Evolutionary conservation across 2,888 invertebrate species (phyloP), one percentile per base, ranked within the genome.

Genomic region (Amphipoea oculea): DNA sequence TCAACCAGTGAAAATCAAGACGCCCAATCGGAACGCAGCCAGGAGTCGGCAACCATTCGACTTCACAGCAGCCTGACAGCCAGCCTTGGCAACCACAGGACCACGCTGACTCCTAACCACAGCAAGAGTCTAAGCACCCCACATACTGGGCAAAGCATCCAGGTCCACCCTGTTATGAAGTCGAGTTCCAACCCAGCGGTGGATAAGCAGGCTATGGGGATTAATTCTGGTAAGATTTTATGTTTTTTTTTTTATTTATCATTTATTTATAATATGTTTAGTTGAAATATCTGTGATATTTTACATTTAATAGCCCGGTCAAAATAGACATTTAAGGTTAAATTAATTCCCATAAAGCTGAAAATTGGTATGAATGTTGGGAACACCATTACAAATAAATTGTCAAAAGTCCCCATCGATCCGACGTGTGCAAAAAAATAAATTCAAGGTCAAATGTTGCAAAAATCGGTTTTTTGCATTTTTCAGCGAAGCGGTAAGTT

Each of bases 191-290:
- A 97, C 69, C 97, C 97, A 0, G 97, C 97, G 0, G 97, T 97
- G 0, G 97, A 97, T 84, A 97, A 97, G 74, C 96, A 96, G 81
- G 97, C 97, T 48, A 96, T 97, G 96, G 97, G 97, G 1, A 96
- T 97, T 42, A 94, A 91, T 77, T 94, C 96, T 68, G 97, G 97
- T 96, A 82, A 91, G 93, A 73, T 62, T 73, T 36, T 45, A 29
- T 29, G 29, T 29, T 29, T 29, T 29, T 29, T 29, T 29, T 29
- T 29, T 29, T 29, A 29, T 29, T n/a, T 23, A 9, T 68, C 2
- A 17, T 54, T 54, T 40, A 29, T 12, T 36, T 57, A 29, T 12
- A 20, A 29, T 12, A 20, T 81, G 54, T 83, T 48, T 80, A 81
- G 66, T 67, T 57, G 9, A 75, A 2, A 23, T 76, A 45, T 48